Evolutionary conservation across 2,113 vertebrate species (phyloP).

Genomic region (Saiga tatarica): DNA sequence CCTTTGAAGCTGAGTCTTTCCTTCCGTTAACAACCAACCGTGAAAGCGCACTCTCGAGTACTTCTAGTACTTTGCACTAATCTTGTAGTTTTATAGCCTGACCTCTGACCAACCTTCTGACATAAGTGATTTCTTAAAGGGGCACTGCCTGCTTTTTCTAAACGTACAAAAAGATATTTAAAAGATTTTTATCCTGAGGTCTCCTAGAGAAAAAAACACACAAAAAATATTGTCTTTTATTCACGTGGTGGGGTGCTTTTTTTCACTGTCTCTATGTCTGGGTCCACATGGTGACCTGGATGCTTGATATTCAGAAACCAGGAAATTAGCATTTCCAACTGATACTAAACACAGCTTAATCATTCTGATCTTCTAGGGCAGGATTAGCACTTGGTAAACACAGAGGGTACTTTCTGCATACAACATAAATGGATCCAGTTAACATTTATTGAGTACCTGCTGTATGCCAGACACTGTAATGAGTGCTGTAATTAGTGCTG

Average conservation of each 20-base stretch:
- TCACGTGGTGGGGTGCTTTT: neutral
- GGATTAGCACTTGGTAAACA: neutral
- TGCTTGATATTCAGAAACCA: neutral
- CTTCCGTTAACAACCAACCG: slow-evolving; percentile 15
- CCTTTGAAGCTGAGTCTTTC: slow-evolving; percentile 9
- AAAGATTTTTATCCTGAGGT: neutral
- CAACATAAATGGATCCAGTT: neutral
- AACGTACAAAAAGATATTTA: neutral
- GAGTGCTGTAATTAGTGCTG: neutral
- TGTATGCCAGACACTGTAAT: neutral
- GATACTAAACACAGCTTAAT: neutral
- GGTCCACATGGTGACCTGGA: neutral
- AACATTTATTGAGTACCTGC: neutral
- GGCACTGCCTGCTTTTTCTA: neutral
- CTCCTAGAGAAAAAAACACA: neutral
- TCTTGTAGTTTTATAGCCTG: slow-evolving; percentile 3
- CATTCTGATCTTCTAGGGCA: neutral
- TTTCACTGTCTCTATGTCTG: neutral
- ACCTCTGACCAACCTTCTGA: slow-evolving; percentile 42
- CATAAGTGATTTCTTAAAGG: slow-evolving; percentile 31
- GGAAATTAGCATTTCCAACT: slow-evolving; percentile 16
- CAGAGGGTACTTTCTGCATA: neutral
- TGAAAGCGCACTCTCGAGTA: neutral
- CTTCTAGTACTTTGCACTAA: neutral
- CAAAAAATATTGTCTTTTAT: neutral